Evolutionary conservation across 2,113 vertebrate genomes (phyloP).

Genomic region (Podocnemis expansa): DNA sequence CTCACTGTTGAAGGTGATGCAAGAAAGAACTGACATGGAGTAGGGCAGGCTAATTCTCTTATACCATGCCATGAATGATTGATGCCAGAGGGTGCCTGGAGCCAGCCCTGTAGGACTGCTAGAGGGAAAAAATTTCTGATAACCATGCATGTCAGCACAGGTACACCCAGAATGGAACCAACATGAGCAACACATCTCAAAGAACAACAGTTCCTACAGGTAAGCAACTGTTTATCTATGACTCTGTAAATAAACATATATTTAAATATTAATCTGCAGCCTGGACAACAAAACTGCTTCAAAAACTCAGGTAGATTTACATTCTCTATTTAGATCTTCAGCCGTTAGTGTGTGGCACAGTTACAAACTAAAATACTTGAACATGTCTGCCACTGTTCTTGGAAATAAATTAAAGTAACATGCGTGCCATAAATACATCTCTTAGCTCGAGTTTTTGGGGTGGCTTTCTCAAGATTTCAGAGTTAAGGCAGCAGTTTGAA

Average conservation of each 20-base stretch:
- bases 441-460: conserved; percentile 34
- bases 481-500: conserved; percentile 27
- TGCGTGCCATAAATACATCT: conserved; percentile 20
- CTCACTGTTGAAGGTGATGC: too few relatives aligned
- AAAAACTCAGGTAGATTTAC: conserved; percentile 35
- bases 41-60: too few relatives aligned
- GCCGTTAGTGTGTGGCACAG: conserved; percentile 47
- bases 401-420: conserved; percentile 54
- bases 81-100: too few relatives aligned
- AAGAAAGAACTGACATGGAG: too few relatives aligned
- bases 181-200: too few relatives aligned
- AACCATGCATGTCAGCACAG: too few relatives aligned
- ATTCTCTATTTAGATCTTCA: conserved; percentile 32
- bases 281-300: conserved; percentile 24
- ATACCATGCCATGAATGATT: too few relatives aligned
- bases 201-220: too few relatives aligned
- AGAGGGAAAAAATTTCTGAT: too few relatives aligned
- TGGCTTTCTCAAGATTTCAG: conserved; percentile 42
- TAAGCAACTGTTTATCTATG: background rate
- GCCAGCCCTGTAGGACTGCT: too few relatives aligned
- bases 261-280: conserved; percentile 38
- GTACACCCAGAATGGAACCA: too few relatives aligned
- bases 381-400: conserved; percentile 53
- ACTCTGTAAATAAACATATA: background rate
- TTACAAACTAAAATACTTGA: conserved; percentile 53